A percentile compares a stretch with the other conserved stretches of the same genome.
Conservation (phyloP, 2,797 vertebrate species). For the Rousettus madagascariensis region DNA sequence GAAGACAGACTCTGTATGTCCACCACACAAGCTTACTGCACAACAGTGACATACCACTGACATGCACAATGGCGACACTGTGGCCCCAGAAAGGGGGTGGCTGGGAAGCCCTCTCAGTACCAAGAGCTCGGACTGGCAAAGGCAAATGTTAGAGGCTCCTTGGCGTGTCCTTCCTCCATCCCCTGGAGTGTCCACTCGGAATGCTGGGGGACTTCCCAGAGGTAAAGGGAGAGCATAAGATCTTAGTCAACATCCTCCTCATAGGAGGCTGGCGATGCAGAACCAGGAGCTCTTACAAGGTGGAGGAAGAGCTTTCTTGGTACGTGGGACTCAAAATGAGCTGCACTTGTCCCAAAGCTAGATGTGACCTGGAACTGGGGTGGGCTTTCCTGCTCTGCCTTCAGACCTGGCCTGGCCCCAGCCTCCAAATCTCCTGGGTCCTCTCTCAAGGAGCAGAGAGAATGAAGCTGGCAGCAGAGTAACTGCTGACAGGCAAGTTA, state of each 20-base stretch:
- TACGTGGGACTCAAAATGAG: neutral
- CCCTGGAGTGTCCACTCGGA: neutral
- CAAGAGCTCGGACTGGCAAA: neutral
- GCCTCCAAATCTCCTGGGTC: neutral
- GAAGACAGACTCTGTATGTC: neutral
- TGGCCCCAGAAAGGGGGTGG: neutral
- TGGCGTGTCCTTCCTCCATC: neutral
- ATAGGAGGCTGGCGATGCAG: neutral
- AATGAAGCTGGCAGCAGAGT: neutral
- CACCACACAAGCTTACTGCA: neutral
- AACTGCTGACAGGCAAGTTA: neutral
- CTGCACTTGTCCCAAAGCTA: neutral
- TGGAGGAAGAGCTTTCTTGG: neutral
- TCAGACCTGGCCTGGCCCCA: accelerated
- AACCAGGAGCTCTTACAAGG: neutral
- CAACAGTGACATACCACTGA: neutral
- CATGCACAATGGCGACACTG: accelerated
- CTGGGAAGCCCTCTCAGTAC: neutral
- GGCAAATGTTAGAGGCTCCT: neutral
- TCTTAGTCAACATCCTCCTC: neutral
- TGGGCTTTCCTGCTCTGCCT: neutral
- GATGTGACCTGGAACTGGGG: neutral
- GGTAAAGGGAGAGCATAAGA: neutral
- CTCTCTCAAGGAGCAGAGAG: neutral
- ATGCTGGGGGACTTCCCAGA: neutral